phyloP scores from a whole-genome alignment of 2,888 invertebrate genomes.

The Cecidostiba fungosa region DNA sequence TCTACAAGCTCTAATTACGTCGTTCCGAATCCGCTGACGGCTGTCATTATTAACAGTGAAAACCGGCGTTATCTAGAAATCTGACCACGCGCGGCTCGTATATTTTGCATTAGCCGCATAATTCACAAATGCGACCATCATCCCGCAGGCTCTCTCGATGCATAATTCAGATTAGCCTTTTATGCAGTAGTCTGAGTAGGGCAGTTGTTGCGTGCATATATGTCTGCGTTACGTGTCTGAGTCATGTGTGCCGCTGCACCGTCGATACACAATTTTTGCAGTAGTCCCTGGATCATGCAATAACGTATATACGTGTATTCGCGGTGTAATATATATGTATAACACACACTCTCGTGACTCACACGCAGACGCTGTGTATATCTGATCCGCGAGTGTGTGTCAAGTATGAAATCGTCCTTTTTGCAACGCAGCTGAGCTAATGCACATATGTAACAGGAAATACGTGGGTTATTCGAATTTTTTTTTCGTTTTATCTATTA shows the following conservation, averaged over 20 bases:
- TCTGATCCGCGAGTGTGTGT: slow-evolving; percentile 41
- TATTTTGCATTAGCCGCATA: background rate
- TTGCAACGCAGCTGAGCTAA: background rate
- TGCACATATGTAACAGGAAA: slow-evolving; percentile 36
- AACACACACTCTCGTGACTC: slow-evolving; percentile 18
- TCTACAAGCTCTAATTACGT: background rate
- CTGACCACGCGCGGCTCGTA: background rate
- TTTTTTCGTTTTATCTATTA: slow-evolving; percentile 6
- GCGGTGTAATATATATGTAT: no score
- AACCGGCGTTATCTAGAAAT: background rate
- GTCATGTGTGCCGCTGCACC: no score
- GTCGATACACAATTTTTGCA: background rate
- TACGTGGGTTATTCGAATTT: slow-evolving; percentile 38
- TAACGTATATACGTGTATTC: no score
- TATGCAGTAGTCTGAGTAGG: background rate
- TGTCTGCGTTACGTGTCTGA: background rate
- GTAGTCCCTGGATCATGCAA: background rate
- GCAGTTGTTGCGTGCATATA: slow-evolving; percentile 10
- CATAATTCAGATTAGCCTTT: background rate
- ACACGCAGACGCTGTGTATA: slow-evolving; percentile 25
- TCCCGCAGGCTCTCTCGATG: background rate
- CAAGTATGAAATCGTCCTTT: slow-evolving; percentile 32
- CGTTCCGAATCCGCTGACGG: background rate
- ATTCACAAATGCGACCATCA: background rate
- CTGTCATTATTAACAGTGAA: background rate